Conservation (phyloP, 1,140 invertebrate genomes). For the Megalopta genalis region DNA sequence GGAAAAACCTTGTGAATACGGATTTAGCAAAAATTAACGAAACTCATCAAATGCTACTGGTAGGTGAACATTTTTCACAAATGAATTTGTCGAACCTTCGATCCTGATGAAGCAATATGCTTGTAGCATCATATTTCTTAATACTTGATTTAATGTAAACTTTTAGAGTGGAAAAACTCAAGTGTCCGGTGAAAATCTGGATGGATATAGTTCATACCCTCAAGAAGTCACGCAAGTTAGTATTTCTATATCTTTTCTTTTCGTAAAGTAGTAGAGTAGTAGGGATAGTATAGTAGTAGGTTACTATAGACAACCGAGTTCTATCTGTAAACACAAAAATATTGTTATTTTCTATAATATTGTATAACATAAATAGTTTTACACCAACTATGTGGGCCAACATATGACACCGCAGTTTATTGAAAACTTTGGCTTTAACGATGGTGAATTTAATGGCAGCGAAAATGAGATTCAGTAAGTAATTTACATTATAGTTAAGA, state of each 20-base stretch:
- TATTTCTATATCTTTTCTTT: not conserved
- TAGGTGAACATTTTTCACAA: conserved; percentile 66
- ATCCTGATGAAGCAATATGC: conserved; percentile 15
- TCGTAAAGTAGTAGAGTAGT: conserved; percentile 11
- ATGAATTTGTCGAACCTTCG: conserved; percentile 1
- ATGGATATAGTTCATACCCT: conserved; percentile 81
- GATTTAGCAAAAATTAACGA: conserved; percentile 83
- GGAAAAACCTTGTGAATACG: conserved; percentile 83
- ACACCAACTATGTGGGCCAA: conserved; percentile 83
- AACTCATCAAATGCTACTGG: conserved; percentile 81
- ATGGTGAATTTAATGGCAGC: conserved; percentile 84
- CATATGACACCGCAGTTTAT: conserved; percentile 83
- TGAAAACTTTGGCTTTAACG: conserved; percentile 84
- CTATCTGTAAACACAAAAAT: not conserved
- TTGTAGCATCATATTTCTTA: not conserved
- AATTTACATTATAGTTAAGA: conserved; percentile 5
- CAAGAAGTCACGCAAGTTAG: conserved; percentile 80
- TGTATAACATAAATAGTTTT: conserved; percentile 76
- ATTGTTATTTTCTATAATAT: conserved; percentile 8
- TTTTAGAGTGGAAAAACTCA: conserved; percentile 66
- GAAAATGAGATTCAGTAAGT: conserved; percentile 82
- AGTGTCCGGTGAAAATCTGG: conserved; percentile 80
- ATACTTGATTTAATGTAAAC: not conserved
- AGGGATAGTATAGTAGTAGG: conserved; percentile 1
- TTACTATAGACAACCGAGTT: not conserved